These are phyloP conservation scores for Peromyscus maniculatus DNA, from an alignment of 2,113 vertebrate genomes.

Conservation along the genomic window DNA sequence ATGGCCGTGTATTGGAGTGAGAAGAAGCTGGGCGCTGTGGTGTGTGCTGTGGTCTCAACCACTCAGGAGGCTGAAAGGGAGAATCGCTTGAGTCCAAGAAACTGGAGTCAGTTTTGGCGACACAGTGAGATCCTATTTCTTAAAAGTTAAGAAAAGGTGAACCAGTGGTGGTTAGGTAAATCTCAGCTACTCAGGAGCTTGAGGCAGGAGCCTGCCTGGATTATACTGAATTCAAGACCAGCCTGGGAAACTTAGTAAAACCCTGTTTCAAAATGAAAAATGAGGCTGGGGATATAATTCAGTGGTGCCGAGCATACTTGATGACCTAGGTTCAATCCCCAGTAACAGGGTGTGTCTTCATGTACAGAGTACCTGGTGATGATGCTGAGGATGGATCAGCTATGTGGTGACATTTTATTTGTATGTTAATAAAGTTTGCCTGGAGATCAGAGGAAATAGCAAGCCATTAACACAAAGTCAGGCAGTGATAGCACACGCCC, in stretches of 20 bases:
- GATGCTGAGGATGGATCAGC: too few species aligned
- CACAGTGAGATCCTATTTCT: not conserved
- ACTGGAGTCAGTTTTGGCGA: not conserved
- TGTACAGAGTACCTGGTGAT: not conserved
- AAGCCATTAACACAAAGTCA: too few species aligned
- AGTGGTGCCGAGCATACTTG: not conserved
- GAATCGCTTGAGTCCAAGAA: not conserved
- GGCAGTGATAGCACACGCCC: too few species aligned
- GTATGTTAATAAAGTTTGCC: too few species aligned
- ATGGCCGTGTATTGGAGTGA: not conserved
- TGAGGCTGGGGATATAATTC: not conserved
- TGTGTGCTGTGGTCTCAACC: not conserved
- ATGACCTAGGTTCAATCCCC: not conserved
- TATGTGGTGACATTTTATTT: too few species aligned
- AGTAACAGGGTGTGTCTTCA: not conserved
- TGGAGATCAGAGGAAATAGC: too few species aligned
- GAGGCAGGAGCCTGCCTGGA: not conserved
- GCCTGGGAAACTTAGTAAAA: not conserved
- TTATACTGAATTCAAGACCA: not conserved
- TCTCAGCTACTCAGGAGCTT: not conserved
- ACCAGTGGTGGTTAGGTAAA: not conserved
- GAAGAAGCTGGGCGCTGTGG: not conserved
- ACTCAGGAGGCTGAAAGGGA: not conserved
- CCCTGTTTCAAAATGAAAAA: not conserved
- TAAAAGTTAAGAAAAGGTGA: not conserved